Evolutionary conservation across 2,888 invertebrate genomes (phyloP).

Genomic region (Rhorus exstirpatorius): DNA sequence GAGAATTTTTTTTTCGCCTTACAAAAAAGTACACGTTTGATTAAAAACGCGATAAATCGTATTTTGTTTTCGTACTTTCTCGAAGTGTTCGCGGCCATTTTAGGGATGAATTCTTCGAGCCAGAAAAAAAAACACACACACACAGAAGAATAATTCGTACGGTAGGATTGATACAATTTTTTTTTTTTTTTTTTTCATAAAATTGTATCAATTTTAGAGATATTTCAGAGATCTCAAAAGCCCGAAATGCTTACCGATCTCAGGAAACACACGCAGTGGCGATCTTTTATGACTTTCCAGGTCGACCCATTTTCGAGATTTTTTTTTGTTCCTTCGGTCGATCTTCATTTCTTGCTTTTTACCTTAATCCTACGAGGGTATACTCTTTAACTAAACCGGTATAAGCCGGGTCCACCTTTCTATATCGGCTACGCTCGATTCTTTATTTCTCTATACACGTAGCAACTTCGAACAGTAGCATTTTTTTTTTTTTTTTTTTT

Average conservation of each 20-base stretch:
- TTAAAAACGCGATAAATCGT: too few relatives aligned
- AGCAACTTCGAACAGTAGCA: not conserved
- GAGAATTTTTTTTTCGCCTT: too few relatives aligned
- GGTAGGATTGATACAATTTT: too few relatives aligned
- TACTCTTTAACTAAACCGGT: constrained; percentile 6
- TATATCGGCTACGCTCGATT: constrained; percentile 61
- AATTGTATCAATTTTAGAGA: too few relatives aligned
- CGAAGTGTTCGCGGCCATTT: too few relatives aligned
- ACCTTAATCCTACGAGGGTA: too few relatives aligned
- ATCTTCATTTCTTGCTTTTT: constrained; percentile 43
- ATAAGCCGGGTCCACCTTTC: constrained; percentile 78
- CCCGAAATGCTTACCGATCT: not conserved
- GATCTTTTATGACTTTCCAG: constrained; percentile 77
- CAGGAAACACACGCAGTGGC: constrained; percentile 7
- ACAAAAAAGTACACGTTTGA: too few relatives aligned
- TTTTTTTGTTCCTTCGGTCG: constrained; percentile 52
- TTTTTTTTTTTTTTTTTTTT: not conserved
- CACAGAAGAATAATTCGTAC: too few relatives aligned
- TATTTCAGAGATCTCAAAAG: too few relatives aligned
- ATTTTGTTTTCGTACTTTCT: too few relatives aligned
- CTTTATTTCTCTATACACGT: constrained; percentile 1
- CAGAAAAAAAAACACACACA: too few relatives aligned
- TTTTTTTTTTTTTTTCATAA: not conserved
- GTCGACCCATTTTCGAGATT: constrained; percentile 78
- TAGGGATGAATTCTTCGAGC: too few relatives aligned